Conservation (phyloP, 1,140 invertebrate genomes). For the Sitobion miscanthi region DNA sequence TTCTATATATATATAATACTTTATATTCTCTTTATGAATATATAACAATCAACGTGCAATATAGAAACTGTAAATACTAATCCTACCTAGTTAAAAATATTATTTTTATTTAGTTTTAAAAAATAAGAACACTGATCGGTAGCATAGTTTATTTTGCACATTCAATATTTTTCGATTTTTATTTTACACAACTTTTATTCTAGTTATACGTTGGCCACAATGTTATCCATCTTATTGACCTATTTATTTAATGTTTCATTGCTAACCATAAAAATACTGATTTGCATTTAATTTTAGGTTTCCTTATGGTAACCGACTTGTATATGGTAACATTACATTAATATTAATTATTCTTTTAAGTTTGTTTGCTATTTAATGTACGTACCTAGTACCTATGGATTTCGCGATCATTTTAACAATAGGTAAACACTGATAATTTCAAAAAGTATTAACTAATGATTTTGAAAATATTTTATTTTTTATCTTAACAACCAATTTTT, state of each 20-base stretch:
- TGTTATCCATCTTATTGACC: slow-evolving; percentile 7
- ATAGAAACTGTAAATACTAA: background rate
- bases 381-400: background rate
- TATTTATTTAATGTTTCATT: slow-evolving; percentile 31
- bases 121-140: background rate
- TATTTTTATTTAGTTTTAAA: background rate
- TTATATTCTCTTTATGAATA: too few species aligned
- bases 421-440: background rate
- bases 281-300: slow-evolving; percentile 26
- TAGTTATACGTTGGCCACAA: background rate
- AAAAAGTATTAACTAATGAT: background rate
- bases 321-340: background rate
- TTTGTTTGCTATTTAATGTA: background rate
- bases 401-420: background rate
- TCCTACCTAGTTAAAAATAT: background rate
- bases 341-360: background rate
- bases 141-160: background rate
- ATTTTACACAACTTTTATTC: background rate
- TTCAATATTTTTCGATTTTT: background rate
- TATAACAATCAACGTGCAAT: background rate
- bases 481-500: background rate
- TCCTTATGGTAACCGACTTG: background rate
- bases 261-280: slow-evolving; percentile 13
- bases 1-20: background rate
- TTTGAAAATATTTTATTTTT: background rate